These are phyloP conservation scores for Enteromius viviparus DNA, from an alignment of 2,797 vertebrate species.

Conservation along the genomic window DNA sequence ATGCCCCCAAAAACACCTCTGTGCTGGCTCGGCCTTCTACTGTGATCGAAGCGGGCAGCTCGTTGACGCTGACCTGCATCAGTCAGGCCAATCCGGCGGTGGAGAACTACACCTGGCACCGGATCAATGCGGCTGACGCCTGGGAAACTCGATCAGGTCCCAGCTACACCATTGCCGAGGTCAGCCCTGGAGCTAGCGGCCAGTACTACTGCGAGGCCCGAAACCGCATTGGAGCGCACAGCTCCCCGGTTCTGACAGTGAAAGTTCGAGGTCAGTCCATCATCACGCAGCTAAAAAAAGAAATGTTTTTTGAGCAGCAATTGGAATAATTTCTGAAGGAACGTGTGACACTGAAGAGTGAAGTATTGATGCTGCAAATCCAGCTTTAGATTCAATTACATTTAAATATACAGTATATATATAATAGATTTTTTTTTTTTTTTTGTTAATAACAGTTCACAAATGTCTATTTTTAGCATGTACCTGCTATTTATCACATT, in stretches of 20 bases:
- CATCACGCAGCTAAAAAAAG: too few species aligned
- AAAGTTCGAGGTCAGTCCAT: conserved; percentile 75
- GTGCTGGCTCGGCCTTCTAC: conserved; percentile 77
- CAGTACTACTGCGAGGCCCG: conserved; percentile 82
- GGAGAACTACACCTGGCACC: conserved; percentile 83
- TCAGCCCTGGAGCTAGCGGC: conserved; percentile 76
- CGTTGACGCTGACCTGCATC: conserved; percentile 81
- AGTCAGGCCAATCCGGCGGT: conserved; percentile 80
- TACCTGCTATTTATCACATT: too few species aligned
- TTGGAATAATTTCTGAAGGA: background rate
- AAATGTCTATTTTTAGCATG: too few species aligned
- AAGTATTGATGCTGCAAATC: background rate
- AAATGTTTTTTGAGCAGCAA: background rate
- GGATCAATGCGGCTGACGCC: conserved; percentile 64
- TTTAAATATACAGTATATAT: too few species aligned
- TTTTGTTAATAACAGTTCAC: too few species aligned
- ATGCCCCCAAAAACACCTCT: conserved; percentile 81
- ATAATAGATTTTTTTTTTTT: too few species aligned
- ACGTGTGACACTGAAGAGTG: background rate
- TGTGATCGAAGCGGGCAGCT: conserved; percentile 79
- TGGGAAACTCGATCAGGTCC: conserved; percentile 76
- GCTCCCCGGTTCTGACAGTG: conserved; percentile 79
- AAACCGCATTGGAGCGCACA: conserved; percentile 78
- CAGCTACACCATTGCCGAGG: conserved; percentile 78
- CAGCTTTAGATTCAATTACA: background rate